Percentiles rank a stretch among this genome's conserved stretches.
Conservation (phyloP, 2,888 invertebrate genomes). For the Oscheius myriophilus region DNA sequence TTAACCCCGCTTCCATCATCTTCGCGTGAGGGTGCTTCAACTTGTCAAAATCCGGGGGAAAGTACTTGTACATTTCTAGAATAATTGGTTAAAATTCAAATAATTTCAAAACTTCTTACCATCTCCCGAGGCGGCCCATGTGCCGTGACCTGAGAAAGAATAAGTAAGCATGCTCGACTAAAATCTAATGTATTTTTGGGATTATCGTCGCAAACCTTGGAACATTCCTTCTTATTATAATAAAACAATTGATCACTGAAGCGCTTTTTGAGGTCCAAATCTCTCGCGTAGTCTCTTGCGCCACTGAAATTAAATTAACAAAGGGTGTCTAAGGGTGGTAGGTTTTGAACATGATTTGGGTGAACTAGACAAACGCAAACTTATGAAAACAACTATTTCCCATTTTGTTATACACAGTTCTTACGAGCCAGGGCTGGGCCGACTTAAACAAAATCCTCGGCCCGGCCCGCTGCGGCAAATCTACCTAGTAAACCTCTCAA, state of each 20-base stretch:
- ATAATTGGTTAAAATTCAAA: neutral
- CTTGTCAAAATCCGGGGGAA: constrained; percentile 63
- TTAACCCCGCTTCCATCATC: constrained; percentile 65
- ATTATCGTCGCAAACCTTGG: too few species aligned
- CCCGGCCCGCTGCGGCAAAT: too few species aligned
- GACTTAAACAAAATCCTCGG: too few species aligned
- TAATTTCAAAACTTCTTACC: neutral
- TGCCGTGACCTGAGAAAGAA: constrained; percentile 60
- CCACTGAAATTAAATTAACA: neutral
- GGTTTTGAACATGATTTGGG: too few species aligned
- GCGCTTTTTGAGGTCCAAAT: neutral
- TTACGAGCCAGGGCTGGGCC: too few species aligned
- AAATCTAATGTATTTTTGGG: neutral
- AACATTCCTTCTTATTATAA: neutral
- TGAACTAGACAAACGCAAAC: too few species aligned
- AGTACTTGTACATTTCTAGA: constrained; percentile 66
- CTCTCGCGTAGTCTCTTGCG: neutral
- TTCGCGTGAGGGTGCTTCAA: constrained; percentile 40
- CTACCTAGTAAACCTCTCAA: too few species aligned
- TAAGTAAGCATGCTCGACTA: constrained; percentile 47
- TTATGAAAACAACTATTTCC: too few species aligned
- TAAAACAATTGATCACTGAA: neutral
- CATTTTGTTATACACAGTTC: too few species aligned
- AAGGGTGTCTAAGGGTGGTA: neutral
- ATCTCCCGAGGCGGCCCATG: constrained; percentile 50